Evolutionary conservation across 2,113 vertebrate species (phyloP).

Genomic region (Marcusenius ussheri): DNA sequence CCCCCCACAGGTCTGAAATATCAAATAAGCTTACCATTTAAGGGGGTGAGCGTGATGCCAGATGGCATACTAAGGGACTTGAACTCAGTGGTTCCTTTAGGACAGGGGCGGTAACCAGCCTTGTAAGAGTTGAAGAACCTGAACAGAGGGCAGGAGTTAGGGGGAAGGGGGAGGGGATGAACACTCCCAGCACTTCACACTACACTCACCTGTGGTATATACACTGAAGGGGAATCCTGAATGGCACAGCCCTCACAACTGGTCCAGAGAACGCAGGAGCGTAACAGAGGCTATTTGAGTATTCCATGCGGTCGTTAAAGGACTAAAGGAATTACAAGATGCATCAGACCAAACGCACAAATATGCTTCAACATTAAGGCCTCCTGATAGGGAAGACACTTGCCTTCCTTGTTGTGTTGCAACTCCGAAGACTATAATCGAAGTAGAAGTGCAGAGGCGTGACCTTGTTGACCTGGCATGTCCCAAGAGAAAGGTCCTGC

Average conservation of each 20-base stretch:
- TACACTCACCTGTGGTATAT: conserved; percentile 44
- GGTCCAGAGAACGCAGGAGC: background rate
- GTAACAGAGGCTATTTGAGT: conserved; percentile 36
- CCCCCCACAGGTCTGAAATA: background rate
- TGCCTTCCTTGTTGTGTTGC: conserved; percentile 41
- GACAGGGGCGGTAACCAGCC: conserved; percentile 37
- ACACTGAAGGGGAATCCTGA: conserved; percentile 43
- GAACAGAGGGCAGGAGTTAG: background rate
- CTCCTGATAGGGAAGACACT: background rate
- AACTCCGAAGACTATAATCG: conserved; percentile 39
- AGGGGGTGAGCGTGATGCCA: conserved; percentile 20
- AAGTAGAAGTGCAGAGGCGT: conserved; percentile 36
- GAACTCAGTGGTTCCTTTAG: conserved; percentile 27
- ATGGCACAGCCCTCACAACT: conserved; percentile 44
- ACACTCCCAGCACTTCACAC: no score
- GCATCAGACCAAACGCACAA: background rate
- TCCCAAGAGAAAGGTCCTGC: conserved; percentile 43
- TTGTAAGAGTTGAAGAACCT: conserved; percentile 45
- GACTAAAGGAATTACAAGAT: conserved; percentile 30
- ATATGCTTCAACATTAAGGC: background rate
- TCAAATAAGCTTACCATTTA: conserved; percentile 44
- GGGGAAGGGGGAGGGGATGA: no score
- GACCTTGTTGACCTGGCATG: conserved; percentile 41
- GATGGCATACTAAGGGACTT: conserved; percentile 22
- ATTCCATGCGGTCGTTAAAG: conserved; percentile 5